Base-by-base conservation (phyloP, 2,797 vertebrate genomes). In the Acipenser ruthenus region DNA sequence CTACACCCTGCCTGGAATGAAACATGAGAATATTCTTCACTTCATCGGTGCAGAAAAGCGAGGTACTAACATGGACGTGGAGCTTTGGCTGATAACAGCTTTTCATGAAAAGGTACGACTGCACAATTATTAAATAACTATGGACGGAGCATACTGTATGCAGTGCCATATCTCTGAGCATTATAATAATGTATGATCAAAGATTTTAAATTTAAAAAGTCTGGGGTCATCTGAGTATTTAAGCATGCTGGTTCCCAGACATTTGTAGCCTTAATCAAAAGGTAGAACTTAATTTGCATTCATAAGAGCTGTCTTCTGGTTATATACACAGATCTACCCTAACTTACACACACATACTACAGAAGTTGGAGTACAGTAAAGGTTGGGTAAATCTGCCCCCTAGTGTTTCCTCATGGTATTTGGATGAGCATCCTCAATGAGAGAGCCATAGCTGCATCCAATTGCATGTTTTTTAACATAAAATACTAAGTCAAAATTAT, bases 41-140 rank as follows among this genome's bases (percentile, higher is more conserved):
- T 99, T 99, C 73, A 93, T 98, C 49, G 93, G 95, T 1, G 94
- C 93, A 37, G 96, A 99, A 87, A 98, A 97, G 75, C 88, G 95
- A 77, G 95, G 93, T 83, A 93, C 90, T 61, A 93, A 92, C 82
- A 88, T 97, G 63, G 95, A 98, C 79, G 89, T 96, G 6, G 95
- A 99, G 77, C 91, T 99, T 65, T 99, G 96, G 96, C 86, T 99
- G 69, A 97, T 99, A 76, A 94, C 94, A 1, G 80, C 94, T 50
- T 98, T 96, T 84, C 96, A 99, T 60, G 95, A 98, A 69, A 95
- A 94, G 93, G 96, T 96, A 70, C n/a, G 15, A 6, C 13, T 9
- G 11, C 18, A 68, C 59, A n/a, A 55, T 55, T 37, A 37, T 37
- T 37, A 37, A 37, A 37, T 37, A 37, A 37, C 37, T 37, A 5